Percentiles rank a stretch among this genome's conserved stretches.
Evolutionary conservation across 2,888 invertebrate species (phyloP).

Genomic region (Cataglyphis altisquamis): DNA sequence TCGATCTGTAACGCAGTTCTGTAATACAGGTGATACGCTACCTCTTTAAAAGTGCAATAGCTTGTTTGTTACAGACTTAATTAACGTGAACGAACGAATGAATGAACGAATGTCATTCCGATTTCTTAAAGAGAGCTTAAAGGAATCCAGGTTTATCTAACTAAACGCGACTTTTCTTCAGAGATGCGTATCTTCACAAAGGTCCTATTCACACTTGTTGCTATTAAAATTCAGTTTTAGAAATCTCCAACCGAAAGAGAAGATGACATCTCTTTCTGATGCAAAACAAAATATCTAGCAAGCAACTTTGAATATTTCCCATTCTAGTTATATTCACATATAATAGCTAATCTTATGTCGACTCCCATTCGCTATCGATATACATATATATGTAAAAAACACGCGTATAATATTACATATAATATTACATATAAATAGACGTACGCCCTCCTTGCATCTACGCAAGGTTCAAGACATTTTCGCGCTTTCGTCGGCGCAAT

Average conservation of each 20-base stretch:
- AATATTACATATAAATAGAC: neutral
- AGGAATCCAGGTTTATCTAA: neutral
- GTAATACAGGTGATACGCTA: conserved; percentile 38
- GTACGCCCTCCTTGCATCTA: neutral
- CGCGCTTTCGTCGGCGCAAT: conserved; percentile 16
- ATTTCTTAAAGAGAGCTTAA: neutral
- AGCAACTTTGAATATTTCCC: neutral
- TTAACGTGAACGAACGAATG: neutral
- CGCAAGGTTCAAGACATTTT: neutral
- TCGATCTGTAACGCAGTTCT: conserved; percentile 24
- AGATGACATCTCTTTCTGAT: neutral
- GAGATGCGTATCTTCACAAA: neutral
- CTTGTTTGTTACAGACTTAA: neutral
- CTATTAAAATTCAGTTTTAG: conserved; percentile 16
- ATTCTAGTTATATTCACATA: neutral
- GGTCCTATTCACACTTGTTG: conserved; percentile 19
- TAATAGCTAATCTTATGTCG: neutral
- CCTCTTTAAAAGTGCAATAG: neutral
- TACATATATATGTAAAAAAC: neutral
- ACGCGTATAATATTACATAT: neutral
- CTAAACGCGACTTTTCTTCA: neutral
- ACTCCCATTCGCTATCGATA: neutral
- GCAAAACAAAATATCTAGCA: neutral
- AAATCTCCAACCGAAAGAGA: neutral
- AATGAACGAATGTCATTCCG: neutral